Evolutionary conservation across 2,797 vertebrate species (phyloP).

Genomic region (Anabacerthia variegaticeps): DNA sequence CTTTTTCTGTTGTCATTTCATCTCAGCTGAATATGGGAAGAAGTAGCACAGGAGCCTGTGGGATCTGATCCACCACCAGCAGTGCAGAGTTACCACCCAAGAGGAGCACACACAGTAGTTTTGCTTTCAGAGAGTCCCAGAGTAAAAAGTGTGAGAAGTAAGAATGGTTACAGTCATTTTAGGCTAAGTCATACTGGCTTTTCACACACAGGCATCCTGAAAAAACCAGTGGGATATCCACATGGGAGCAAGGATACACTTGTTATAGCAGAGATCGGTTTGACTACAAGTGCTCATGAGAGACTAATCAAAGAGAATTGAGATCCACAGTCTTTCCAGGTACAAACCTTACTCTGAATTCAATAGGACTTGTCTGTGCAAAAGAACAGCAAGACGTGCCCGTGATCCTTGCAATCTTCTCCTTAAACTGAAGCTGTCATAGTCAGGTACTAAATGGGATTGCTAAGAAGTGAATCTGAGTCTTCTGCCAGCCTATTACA

Average conservation of each 20-base stretch:
- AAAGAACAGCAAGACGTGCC: neutral
- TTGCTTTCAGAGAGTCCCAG: neutral
- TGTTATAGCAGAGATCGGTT: neutral
- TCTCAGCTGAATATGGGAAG: neutral
- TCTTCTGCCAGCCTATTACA: constrained; percentile 49
- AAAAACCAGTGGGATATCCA: neutral
- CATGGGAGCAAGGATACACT: neutral
- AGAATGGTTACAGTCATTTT: neutral
- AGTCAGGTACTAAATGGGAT: neutral
- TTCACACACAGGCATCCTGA: neutral
- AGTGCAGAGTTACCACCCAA: neutral
- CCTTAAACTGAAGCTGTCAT: constrained; percentile 1
- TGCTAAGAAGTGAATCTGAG: constrained; percentile 5
- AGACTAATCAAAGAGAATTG: neutral
- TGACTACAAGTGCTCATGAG: neutral
- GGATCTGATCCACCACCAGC: neutral
- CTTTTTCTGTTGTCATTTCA: neutral
- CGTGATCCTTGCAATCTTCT: neutral
- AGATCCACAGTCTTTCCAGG: neutral
- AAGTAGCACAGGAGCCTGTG: neutral
- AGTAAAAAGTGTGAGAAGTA: neutral
- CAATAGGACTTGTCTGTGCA: neutral
- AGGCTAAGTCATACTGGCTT: neutral
- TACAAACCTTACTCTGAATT: neutral
- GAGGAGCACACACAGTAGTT: rapidly evolving